A percentile compares a stretch with the other conserved stretches of the same genome.
Conservation (phyloP, 1,140 invertebrate genomes). For the Littorina saxatilis region DNA sequence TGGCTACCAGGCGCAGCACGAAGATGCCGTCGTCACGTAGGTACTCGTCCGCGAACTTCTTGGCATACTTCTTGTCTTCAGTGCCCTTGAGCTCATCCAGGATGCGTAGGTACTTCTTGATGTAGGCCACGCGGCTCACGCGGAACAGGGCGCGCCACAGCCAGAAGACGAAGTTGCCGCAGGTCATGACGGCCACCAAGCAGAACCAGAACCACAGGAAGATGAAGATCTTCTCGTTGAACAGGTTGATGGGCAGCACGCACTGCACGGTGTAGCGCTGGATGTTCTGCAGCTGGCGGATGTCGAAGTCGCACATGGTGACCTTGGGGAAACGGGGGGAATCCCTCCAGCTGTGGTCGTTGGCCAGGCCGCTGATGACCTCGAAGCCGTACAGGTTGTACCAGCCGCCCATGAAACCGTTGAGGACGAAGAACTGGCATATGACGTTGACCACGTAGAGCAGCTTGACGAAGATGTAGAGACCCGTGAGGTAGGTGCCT, state of each 20-base stretch:
- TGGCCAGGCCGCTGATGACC: slow-evolving; percentile 73
- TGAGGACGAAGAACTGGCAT: slow-evolving; percentile 77
- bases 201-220: slow-evolving; percentile 75
- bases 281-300: slow-evolving; percentile 70
- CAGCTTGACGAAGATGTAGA: slow-evolving; percentile 77
- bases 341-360: slow-evolving; percentile 74
- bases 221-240: slow-evolving; percentile 79
- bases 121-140: slow-evolving; percentile 61
- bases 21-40: slow-evolving; percentile 74
- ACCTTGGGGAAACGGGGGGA: slow-evolving; percentile 72
- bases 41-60: slow-evolving; percentile 69
- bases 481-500: slow-evolving; percentile 75
- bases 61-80: slow-evolving; percentile 64
- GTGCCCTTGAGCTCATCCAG: slow-evolving; percentile 61
- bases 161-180: slow-evolving; percentile 70
- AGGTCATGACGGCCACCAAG: slow-evolving; percentile 64
- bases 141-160: slow-evolving; percentile 65
- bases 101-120: slow-evolving; percentile 72
- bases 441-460: slow-evolving; percentile 77
- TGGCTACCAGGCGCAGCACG: slow-evolving; percentile 69
- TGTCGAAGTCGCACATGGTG: slow-evolving; percentile 78
- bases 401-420: slow-evolving; percentile 77
- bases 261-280: slow-evolving; percentile 77
- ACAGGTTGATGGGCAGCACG: slow-evolving; percentile 79
- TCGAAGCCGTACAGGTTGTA: slow-evolving; percentile 77